Evolutionary conservation across 2,888 invertebrate species (phyloP), one percentile per base, ranked within the genome.

Genomic region (Thymelicus sylvestris): DNA sequence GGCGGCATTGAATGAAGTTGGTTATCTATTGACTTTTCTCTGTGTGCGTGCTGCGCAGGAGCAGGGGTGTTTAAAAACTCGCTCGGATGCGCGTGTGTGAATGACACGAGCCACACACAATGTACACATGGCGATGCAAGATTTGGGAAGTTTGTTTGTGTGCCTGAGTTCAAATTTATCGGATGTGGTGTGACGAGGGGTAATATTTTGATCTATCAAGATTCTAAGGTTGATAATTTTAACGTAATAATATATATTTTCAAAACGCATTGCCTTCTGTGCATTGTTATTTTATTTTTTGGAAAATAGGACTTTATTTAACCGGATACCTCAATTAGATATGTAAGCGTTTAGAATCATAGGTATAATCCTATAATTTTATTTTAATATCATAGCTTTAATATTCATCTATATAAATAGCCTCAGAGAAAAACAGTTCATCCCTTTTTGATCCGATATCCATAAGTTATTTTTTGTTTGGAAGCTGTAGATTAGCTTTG

Each of bases 1-100:
- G 70, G 73, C 82, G 81, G 84, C 83, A 82, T 83, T 84, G 86
- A 89, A 88, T 91, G 92, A 90, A 92, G 92, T 92, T 88, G 81
- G 82, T 80, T 81, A 72, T 82, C 80, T 82, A 77, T 80, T 82
- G 80, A 82, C 77, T 78, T 82, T 75, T 80, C 74, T 66, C 62
- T 81, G 83, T 81, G 84, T 84, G 81, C 74, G 81, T 80, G 69
- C 72, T 73, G 72, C 74, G 80, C 82, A 79, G 78, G 74, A 73
- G 72, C 67, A 80, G 83, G 86, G 86, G 81, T 84, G 80, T 81
- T 79, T 75, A 81, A 85, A 81, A 84, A 83, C 82, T 79, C 72
- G 81, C 77, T 82, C 73, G 71, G 72, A 74, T 78, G 67, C 72
- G 71, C 74, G 72, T 75, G 77, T 78, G 73, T 73, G 74, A 75